Base-by-base conservation (phyloP, 1,140 invertebrate species). In the Myzus persicae region DNA sequence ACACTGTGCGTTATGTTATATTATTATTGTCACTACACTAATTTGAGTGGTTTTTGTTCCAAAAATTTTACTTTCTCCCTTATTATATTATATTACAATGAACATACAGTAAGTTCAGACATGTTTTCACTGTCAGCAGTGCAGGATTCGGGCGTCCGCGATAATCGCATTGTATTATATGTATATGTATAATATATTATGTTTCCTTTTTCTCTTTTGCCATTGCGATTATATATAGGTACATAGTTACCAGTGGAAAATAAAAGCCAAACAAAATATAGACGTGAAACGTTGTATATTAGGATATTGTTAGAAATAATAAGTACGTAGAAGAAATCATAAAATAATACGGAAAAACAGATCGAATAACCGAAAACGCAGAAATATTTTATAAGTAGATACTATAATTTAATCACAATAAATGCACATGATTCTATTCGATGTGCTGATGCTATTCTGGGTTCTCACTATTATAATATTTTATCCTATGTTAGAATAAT, bases 41-140 rank as follows among this genome's bases (percentile, higher is more conserved):
- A 76, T 76, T 76, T 76, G 59, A 76, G 59, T 76, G 59, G 59
- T 76, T 76, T 76, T 76, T n/a, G 59, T 76, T n/a, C 14, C 59
- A 14, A 76, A 67, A 76, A n/a, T n/a, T n/a, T 76, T 14, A n/a
- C 59, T 76, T n/a, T 76, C 59, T 14, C 59, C 31, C 36, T n/a
- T 7, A 67, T 76, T 51, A 14, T 24, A 51, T 51, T 48, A 67
- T 76, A 18, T 76, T 59, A 59, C 54, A 59, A 59, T 59, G 54
- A 14, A 59, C 54, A 59, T 24, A 59, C 54, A 31, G 31, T 59
- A 4, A 31, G 54, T 59, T 59, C 54, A 14, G 54, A 59, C 54
- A 59, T 59, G 54, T 59, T 59, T 59, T 59, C 31, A 9, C 54
- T 31, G 54, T 59, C 26, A 59, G 54, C 54, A 26, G 54, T 54